Evolutionary conservation across 2,888 invertebrate species (phyloP).

Genomic region (Diaprepes abbreviatus): DNA sequence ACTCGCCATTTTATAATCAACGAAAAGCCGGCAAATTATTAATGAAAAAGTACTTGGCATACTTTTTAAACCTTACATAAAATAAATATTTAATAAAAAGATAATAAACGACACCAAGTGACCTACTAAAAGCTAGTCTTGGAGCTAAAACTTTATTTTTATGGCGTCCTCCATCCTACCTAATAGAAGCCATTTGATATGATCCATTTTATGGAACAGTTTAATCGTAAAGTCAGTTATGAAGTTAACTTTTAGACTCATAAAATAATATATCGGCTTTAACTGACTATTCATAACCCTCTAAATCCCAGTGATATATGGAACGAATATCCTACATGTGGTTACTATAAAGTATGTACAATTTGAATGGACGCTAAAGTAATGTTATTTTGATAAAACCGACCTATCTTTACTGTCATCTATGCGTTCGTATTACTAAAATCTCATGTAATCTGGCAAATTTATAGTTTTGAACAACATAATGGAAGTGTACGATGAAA

Average conservation of each 20-base stretch:
- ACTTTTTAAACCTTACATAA: too few species aligned
- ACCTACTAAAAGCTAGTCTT: slow-evolving; percentile 11
- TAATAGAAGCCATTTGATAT: slow-evolving; percentile 22
- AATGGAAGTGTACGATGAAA: too few species aligned
- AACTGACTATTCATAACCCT: slow-evolving; percentile 40
- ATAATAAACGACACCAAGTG: slow-evolving; percentile 8
- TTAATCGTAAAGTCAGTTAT: slow-evolving; percentile 31
- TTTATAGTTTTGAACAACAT: too few species aligned
- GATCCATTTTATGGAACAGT: slow-evolving; percentile 26
- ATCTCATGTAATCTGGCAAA: slow-evolving; percentile 22
- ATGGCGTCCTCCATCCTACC: slow-evolving; percentile 12
- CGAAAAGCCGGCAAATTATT: too few species aligned
- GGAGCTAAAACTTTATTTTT: slow-evolving; percentile 10
- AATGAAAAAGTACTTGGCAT: too few species aligned
- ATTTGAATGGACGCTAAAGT: slow-evolving; percentile 38
- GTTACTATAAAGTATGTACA: slow-evolving; percentile 29
- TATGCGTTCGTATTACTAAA: slow-evolving; percentile 15
- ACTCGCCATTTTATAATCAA: too few species aligned
- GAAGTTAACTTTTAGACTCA: slow-evolving; percentile 30
- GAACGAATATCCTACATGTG: slow-evolving; percentile 33
- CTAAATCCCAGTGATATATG: slow-evolving; percentile 33
- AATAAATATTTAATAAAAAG: slow-evolving; percentile 6
- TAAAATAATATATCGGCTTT: slow-evolving; percentile 40
- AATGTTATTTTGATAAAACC: slow-evolving; percentile 40
- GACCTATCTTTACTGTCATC: slow-evolving; percentile 37